Evolutionary conservation across 2,888 invertebrate species (phyloP), one percentile per base, ranked within the genome.

Genomic region (Leptinotarsa juncta): DNA sequence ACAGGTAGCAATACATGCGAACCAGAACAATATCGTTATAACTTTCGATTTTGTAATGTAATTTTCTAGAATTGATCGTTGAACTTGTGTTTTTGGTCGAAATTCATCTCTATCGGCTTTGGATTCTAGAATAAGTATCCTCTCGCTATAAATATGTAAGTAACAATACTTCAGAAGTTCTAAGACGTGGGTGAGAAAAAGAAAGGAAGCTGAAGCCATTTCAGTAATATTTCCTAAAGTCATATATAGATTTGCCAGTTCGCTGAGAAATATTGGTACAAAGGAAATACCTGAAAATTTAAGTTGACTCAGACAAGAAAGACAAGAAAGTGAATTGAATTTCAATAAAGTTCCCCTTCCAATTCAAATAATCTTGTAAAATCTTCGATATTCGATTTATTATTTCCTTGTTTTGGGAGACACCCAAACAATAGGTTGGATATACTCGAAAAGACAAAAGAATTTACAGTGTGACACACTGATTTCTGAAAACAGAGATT

Each of bases 1-100:
- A 67, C 84, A 82, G 1, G 86, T 86, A 3, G 77, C 74, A 5
- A 83, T n/a, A 7, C 80, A 80, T 73, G 84, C 80, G 5, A 73
- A 68, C 14, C 84, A 71, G 75, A 86, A 85, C 12, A 82, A 55
- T 10, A 79, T 78, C 14, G 83, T 83, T 20, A 83, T 81, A 1
- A 73, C 74, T 71, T 78, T 81, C 0, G 82, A 83, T 23, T 75
- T 76, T 20, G 60, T 72, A 67, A 85, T 83, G 5, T 82, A 76
- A 16, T 60, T 20, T 42, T 65, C 75, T 48, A 85, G 71, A 67
- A 83, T 79, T 18, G 74, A 62, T 10, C 71, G 67, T 67, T 86
- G 86, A 16, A 78, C 18, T 32, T 70, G 42, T 70, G 81, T 79
- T 72, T 78, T 80, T 42, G 86, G 84, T 75, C 77, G 73, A 74